Evolutionary conservation across 2,113 vertebrate species (phyloP).

Genomic region (Thamnaconus septentrionalis): DNA sequence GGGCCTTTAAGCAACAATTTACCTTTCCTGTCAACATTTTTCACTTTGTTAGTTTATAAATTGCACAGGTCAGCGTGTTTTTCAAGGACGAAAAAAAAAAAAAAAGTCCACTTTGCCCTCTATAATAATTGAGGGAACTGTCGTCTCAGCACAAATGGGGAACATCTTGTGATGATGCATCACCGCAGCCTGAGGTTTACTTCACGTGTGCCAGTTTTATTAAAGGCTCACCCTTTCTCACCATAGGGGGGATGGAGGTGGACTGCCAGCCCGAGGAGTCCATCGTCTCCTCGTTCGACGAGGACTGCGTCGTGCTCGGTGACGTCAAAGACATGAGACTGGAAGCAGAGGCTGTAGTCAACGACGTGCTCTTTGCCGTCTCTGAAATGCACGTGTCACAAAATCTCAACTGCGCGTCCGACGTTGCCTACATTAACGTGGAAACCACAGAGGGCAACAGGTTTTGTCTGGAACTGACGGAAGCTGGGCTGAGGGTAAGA

Average conservation of each 20-base stretch:
- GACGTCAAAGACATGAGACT: constrained; percentile 94
- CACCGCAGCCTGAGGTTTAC: neutral
- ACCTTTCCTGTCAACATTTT: no score
- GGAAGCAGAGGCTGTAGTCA: constrained; percentile 94
- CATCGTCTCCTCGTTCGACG: constrained; percentile 76
- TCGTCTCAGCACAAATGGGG: no score
- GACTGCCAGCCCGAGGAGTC: constrained; percentile 84
- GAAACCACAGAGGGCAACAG: constrained; percentile 88
- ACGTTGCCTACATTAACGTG: constrained; percentile 93
- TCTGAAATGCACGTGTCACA: constrained; percentile 91
- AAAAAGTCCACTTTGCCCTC: no score
- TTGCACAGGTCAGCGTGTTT: no score
- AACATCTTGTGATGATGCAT: neutral
- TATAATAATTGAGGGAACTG: no score
- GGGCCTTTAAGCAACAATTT: no score
- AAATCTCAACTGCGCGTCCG: constrained; percentile 81
- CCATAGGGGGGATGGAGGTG: constrained; percentile 84
- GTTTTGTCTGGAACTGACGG: constrained; percentile 94
- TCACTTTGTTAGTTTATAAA: no score
- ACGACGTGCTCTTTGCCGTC: constrained; percentile 94
- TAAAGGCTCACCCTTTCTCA: neutral
- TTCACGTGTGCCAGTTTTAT: neutral
- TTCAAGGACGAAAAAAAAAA: no score
- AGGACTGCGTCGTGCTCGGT: constrained; percentile 79
- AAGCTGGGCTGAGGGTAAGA: constrained; percentile 91